Evolutionary conservation across 2,797 vertebrate species (phyloP).

Genomic region (Glossophaga mutica): DNA sequence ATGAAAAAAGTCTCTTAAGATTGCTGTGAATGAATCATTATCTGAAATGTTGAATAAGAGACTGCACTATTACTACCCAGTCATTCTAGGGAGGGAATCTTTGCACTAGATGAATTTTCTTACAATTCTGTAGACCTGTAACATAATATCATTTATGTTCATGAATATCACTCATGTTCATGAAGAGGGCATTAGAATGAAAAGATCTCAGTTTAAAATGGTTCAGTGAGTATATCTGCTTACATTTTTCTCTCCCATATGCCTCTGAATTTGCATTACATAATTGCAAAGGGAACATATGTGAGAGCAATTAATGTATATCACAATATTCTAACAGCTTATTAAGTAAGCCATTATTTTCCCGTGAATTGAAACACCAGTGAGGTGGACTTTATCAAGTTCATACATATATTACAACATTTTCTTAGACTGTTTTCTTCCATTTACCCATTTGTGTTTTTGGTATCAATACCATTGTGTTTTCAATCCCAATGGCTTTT

Average conservation of each 20-base stretch:
- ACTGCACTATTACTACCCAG: background rate
- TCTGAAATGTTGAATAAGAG: background rate
- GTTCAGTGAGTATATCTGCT: background rate
- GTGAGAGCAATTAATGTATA: background rate
- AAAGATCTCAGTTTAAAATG: background rate
- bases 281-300: background rate
- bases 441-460: background rate
- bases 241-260: background rate
- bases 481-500: background rate
- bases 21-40: background rate
- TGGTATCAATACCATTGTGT: background rate
- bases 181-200: background rate
- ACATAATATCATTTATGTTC: background rate
- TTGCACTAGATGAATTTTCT: background rate
- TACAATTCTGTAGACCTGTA: background rate
- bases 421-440: background rate
- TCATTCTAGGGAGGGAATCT: background rate
- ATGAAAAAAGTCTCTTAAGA: background rate
- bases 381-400: background rate
- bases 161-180: background rate
- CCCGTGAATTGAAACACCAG: background rate
- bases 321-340: background rate
- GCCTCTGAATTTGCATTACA: background rate
- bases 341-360: background rate
- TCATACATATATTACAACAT: background rate